These are phyloP conservation scores for Leptopilina clavipes DNA, from an alignment of 1,140 invertebrate species.

Conservation along the genomic window DNA sequence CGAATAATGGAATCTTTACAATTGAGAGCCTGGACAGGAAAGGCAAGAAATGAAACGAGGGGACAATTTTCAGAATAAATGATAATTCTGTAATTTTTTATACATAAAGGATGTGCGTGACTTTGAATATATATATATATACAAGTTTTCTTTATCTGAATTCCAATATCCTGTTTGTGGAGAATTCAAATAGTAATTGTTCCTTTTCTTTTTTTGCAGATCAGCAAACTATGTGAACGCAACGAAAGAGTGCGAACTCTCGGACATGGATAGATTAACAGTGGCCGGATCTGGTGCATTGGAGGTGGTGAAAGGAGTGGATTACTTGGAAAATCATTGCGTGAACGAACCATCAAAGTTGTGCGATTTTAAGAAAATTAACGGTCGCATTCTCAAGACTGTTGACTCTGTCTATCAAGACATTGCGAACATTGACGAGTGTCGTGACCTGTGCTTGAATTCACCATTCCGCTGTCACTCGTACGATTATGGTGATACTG, in stretches of 20 bases:
- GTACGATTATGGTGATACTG: conserved; percentile 94
- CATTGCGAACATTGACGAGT: conserved; percentile 89
- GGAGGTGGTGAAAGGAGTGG: conserved; percentile 82
- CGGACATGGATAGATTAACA: conserved; percentile 92
- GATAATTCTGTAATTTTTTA: not conserved
- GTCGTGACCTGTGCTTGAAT: conserved; percentile 90
- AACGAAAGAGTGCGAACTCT: conserved; percentile 89
- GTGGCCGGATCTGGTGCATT: conserved; percentile 85
- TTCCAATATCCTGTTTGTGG: not conserved
- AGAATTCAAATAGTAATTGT: not conserved
- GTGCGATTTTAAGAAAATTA: conserved; percentile 93
- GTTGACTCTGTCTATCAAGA: conserved; percentile 95
- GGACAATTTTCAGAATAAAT: not conserved
- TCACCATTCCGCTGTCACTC: conserved; percentile 92
- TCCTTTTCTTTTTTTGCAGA: conserved; percentile 77
- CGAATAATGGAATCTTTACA: too few relatives aligned
- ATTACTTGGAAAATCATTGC: conserved; percentile 94
- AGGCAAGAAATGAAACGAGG: not conserved
- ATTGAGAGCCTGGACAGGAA: too few relatives aligned
- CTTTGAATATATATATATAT: not conserved
- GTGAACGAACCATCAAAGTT: conserved; percentile 91
- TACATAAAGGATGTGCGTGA: not conserved
- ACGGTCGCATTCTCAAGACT: conserved; percentile 91
- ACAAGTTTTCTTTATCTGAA: not conserved
- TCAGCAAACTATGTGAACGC: conserved; percentile 92